phyloP scores from a whole-genome alignment of 2,888 invertebrate species.

The Parthenolecanium corni region DNA sequence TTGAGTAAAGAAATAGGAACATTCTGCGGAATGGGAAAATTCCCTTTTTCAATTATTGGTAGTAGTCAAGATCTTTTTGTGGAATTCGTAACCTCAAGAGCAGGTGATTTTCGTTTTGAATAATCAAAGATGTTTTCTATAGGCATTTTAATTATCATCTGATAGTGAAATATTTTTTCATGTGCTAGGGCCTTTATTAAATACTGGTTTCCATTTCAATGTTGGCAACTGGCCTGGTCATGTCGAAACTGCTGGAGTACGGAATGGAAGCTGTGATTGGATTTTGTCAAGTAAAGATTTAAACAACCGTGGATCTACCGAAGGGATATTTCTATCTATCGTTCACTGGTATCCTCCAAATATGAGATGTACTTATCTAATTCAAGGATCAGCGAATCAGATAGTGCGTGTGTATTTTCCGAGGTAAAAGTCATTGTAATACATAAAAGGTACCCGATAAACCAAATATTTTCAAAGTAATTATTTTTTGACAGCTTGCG shows the following conservation, averaged over 20 bases:
- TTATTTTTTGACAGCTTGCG: conserved; percentile 51
- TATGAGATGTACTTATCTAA: conserved; percentile 81
- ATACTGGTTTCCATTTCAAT: conserved; percentile 89
- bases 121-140: conserved; percentile 6
- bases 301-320: conserved; percentile 63
- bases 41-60: conserved; percentile 86
- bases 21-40: conserved; percentile 86
- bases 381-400: conserved; percentile 74
- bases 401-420: conserved; percentile 82
- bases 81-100: conserved; percentile 78
- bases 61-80: conserved; percentile 80
- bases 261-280: conserved; percentile 82
- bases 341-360: conserved; percentile 92
- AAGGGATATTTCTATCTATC: conserved; percentile 80
- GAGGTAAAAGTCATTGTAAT: conserved; percentile 47
- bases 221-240: conserved; percentile 90
- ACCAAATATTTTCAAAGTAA: too few species aligned
- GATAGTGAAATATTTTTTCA: neutral
- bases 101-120: conserved; percentile 44
- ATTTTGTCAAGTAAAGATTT: conserved; percentile 69
- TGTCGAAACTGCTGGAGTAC: conserved; percentile 72
- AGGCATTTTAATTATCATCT: neutral
- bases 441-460: too few species aligned
- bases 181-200: conserved; percentile 62
- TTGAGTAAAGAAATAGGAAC: conserved; percentile 77